Conservation (phyloP, 2,888 invertebrate species). For the Alcis repandata region DNA sequence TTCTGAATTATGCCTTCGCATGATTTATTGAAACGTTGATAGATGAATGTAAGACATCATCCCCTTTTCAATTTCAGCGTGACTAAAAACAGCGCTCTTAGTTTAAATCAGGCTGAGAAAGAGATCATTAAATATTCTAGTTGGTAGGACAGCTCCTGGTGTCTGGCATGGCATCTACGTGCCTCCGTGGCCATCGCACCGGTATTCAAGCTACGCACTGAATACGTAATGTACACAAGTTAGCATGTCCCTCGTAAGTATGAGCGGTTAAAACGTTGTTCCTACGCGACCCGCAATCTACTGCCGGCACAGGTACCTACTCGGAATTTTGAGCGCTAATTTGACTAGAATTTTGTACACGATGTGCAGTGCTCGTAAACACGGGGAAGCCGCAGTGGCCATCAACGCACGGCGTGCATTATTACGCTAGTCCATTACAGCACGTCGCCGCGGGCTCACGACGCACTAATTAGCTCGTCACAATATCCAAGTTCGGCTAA, state of each 20-base stretch:
- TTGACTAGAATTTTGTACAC: slow-evolving; percentile 27
- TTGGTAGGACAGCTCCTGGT: slow-evolving; percentile 28
- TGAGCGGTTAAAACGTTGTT: slow-evolving; percentile 21
- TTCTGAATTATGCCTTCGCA: background rate
- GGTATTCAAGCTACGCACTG: slow-evolving; percentile 40
- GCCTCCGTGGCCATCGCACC: slow-evolving; percentile 40
- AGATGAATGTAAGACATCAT: background rate
- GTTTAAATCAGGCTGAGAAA: slow-evolving; percentile 15
- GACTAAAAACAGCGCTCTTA: background rate
- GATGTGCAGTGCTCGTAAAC: slow-evolving; percentile 20
- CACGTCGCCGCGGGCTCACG: background rate
- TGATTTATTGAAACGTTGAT: slow-evolving; percentile 3
- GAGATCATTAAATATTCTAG: slow-evolving; percentile 29
- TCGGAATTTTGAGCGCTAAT: slow-evolving; percentile 34
- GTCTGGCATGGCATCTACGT: slow-evolving; percentile 35
- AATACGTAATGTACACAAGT: slow-evolving; percentile 44
- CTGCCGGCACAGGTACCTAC: slow-evolving; percentile 17
- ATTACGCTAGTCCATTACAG: slow-evolving; percentile 21
- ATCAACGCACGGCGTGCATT: slow-evolving; percentile 25
- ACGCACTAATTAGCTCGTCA: slow-evolving; percentile 13
- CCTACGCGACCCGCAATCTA: slow-evolving; percentile 23
- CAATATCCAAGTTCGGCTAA: slow-evolving; percentile 22
- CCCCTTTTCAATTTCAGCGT: background rate
- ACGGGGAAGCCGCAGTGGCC: slow-evolving; percentile 10
- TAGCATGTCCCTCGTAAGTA: slow-evolving; percentile 37